Base-by-base conservation (phyloP, 2,888 invertebrate species). In the Sinodicranocentrus sp. region DNA sequence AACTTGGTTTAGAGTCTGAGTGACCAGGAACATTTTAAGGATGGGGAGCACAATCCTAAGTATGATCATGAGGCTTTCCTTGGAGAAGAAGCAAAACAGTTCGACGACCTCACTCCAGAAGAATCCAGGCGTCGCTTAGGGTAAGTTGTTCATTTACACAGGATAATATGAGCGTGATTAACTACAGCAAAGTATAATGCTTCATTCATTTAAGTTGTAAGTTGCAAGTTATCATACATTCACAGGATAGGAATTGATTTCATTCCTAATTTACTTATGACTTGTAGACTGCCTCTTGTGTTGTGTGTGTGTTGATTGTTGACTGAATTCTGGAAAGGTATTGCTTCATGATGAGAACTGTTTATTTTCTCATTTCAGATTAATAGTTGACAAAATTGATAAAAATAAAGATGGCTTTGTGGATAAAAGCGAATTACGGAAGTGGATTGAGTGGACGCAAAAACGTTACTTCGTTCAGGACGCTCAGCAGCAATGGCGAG, bases 1-100 rank as follows among this genome's bases (percentile, higher is more conserved):
- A n/a, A 48, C 15, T 6, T 48, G 48, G n/a, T 48, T 87, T 92
- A 95, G 90, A 93, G 94, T 88, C 92, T 97, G 3, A 95, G 95
- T 86, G 94, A 95, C 86, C 93, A 94, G 73, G 94, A 95, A 86
- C 98, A 98, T 90, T 96, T 93, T 89, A 92, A 93, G 86, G 94
- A 95, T 87, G 95, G 94, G 26, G 94, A 95, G 84, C 97, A 97
- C 89, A 96, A 98, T 91, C 92, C 94, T 68, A 96, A 97, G 87
- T 99, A 96, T 90, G 99, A 99, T 90, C 99, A 99, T 90, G 98
- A 99, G 90, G 98, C 98, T 0, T 99, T 99, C 90, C 92, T 99
- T 13, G 99, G 99, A 0, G 96, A 97, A 90, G 97, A 97, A 87
- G 97, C 98, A 0, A 96, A 97, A 90, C 94, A 96, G 2, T 99